These are phyloP conservation scores for Drosophila buzzatii DNA, from an alignment of 2,888 invertebrate genomes.

Conservation along the genomic window DNA sequence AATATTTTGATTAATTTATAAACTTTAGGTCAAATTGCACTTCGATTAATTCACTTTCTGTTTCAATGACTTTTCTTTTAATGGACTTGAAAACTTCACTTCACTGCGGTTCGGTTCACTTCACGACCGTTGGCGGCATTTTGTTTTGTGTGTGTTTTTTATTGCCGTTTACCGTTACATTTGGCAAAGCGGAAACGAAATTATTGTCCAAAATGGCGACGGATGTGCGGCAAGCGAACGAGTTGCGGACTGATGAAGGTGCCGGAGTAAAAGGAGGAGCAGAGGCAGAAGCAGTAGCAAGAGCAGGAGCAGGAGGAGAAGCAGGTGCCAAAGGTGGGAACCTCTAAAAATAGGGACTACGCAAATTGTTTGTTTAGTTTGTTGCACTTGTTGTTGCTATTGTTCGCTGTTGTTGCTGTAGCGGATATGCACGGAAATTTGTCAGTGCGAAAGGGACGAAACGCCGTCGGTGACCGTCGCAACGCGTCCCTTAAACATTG, in stretches of 20 bases:
- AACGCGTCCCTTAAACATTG: constrained; percentile 50
- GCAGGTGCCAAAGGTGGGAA: background rate
- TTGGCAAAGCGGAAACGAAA: constrained; percentile 62
- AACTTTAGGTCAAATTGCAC: background rate
- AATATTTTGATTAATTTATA: background rate
- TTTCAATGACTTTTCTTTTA: constrained; percentile 1
- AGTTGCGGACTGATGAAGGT: background rate
- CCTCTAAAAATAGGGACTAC: constrained; percentile 41
- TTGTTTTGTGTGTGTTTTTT: constrained; percentile 22
- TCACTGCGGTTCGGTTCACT: background rate
- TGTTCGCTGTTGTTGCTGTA: constrained; percentile 24
- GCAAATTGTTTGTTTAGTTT: constrained; percentile 60
- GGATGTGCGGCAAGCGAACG: constrained; percentile 64
- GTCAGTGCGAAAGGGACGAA: constrained; percentile 57
- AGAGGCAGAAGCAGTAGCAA: background rate
- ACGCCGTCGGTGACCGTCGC: constrained; percentile 53
- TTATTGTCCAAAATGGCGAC: constrained; percentile 72
- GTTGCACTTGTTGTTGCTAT: constrained; percentile 9
- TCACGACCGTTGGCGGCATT: constrained; percentile 37
- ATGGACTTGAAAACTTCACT: background rate
- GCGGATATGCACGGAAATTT: constrained; percentile 77
- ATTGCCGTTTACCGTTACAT: constrained; percentile 34
- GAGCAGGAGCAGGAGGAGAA: background rate
- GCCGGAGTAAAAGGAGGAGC: background rate
- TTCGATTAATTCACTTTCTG: constrained; percentile 9